Conservation (phyloP, 2,888 invertebrate genomes). For the Melieria crassipennis region DNA sequence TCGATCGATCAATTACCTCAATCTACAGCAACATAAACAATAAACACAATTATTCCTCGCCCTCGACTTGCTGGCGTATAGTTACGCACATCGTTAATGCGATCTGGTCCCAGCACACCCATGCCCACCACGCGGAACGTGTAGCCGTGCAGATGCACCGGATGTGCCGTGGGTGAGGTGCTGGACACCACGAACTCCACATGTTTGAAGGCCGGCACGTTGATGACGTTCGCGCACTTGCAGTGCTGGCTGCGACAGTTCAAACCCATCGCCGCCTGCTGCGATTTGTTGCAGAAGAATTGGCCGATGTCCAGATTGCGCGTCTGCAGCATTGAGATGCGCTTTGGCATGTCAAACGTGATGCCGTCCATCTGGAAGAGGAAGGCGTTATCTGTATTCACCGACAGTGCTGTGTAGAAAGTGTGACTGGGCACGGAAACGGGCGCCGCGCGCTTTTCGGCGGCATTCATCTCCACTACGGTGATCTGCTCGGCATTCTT, state of each 20-base stretch:
- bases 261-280: conserved; percentile 51
- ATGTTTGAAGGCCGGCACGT: conserved; percentile 55
- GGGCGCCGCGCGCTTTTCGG: conserved; percentile 39
- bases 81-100: conserved; percentile 41
- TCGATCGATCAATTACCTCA: conserved; percentile 53
- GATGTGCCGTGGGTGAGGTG: conserved; percentile 54
- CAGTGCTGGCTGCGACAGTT: conserved; percentile 55
- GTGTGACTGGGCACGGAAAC: conserved; percentile 45
- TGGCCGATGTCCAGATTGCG: conserved; percentile 56
- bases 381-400: conserved; percentile 46
- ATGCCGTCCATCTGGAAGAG: conserved; percentile 61
- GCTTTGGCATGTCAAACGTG: conserved; percentile 53
- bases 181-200: conserved; percentile 58
- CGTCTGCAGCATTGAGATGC: conserved; percentile 55
- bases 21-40: conserved; percentile 45
- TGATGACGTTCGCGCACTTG: conserved; percentile 58
- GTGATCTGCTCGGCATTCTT: conserved; percentile 36
- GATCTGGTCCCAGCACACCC: conserved; percentile 56
- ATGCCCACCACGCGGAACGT: conserved; percentile 60
- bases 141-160: conserved; percentile 60
- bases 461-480: conserved; percentile 49
- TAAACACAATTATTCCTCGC: background rate
- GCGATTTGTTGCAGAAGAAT: conserved; percentile 56
- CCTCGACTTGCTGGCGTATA: background rate
- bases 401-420: conserved; percentile 57